These are phyloP conservation scores for Eupithecia tripunctaria DNA, from an alignment of 2,888 invertebrate genomes.

Conservation along the genomic window DNA sequence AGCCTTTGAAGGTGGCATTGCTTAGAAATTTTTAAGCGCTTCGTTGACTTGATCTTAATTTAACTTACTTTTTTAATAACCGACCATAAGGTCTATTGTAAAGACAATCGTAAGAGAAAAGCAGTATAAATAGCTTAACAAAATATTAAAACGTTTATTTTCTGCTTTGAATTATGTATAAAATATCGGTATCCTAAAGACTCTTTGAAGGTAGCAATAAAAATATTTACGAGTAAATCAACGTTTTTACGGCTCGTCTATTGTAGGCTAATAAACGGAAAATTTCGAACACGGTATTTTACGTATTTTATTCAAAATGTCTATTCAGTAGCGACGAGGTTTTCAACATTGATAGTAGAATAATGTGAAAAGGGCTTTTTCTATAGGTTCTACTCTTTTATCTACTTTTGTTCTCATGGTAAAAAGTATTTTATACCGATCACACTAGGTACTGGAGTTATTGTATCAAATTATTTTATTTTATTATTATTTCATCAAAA, in stretches of 20 bases:
- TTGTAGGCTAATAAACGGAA: slow-evolving; percentile 7
- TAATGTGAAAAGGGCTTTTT: neutral
- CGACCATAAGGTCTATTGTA: too few species aligned
- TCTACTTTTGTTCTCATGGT: neutral
- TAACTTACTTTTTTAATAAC: too few species aligned
- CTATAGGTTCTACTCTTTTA: neutral
- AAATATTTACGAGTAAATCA: slow-evolving; percentile 15
- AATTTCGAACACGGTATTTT: neutral
- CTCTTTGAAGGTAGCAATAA: slow-evolving; percentile 14
- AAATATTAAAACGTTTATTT: neutral
- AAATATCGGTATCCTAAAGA: slow-evolving; percentile 2
- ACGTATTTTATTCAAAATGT: slow-evolving; percentile 1
- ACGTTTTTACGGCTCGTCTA: slow-evolving; percentile 20
- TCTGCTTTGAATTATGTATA: neutral
- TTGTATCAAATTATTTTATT: too few species aligned
- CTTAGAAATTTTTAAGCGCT: too few species aligned
- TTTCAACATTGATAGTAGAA: neutral
- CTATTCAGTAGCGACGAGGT: neutral
- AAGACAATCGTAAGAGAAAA: too few species aligned
- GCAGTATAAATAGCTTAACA: neutral
- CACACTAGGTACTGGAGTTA: neutral
- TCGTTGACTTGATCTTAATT: too few species aligned
- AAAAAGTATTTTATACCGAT: neutral
- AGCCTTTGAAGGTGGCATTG: too few species aligned
- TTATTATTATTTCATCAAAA: too few species aligned